Percentiles rank a stretch among this genome's conserved stretches.
phyloP scores from a whole-genome alignment of 2,888 invertebrate species.

The Macropis europaea region DNA sequence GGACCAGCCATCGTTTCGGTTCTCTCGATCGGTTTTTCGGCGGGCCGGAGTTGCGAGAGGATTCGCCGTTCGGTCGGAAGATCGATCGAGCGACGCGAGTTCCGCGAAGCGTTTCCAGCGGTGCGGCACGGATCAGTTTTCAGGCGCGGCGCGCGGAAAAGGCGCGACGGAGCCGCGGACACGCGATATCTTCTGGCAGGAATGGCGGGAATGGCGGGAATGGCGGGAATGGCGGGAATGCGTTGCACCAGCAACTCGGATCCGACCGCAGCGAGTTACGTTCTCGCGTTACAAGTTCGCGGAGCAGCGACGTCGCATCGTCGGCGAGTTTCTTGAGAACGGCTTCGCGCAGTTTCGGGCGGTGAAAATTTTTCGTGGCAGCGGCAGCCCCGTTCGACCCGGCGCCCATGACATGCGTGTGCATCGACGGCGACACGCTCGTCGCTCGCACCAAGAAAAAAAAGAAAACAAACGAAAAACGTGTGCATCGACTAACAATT shows the following conservation, averaged over 20 bases:
- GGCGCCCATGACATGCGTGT: too few species aligned
- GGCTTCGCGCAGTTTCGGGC: neutral
- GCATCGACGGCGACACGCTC: too few species aligned
- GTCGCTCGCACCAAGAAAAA: neutral
- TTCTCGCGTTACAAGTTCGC: constrained; percentile 55
- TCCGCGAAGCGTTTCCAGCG: neutral
- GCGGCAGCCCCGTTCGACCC: neutral
- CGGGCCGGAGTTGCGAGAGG: too few species aligned
- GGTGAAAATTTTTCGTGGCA: neutral
- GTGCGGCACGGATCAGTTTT: neutral
- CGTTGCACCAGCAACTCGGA: constrained; percentile 37
- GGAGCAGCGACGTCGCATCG: neutral
- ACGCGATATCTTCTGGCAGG: constrained; percentile 41
- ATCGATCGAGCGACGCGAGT: constrained; percentile 15
- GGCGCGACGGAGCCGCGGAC: constrained; percentile 21
- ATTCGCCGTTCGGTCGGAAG: constrained; percentile 2
- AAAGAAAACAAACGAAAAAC: neutral
- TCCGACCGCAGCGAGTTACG: constrained; percentile 33
- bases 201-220: constrained; percentile 49
- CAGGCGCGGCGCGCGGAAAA: neutral
- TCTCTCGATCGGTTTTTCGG: too few species aligned
- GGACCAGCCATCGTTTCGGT: too few species aligned
- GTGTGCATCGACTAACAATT: constrained; percentile 5
- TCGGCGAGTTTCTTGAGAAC: neutral
- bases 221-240: constrained; percentile 50